Conservation (phyloP, 2,797 vertebrate species). For the Tauraco hartlaubi region DNA sequence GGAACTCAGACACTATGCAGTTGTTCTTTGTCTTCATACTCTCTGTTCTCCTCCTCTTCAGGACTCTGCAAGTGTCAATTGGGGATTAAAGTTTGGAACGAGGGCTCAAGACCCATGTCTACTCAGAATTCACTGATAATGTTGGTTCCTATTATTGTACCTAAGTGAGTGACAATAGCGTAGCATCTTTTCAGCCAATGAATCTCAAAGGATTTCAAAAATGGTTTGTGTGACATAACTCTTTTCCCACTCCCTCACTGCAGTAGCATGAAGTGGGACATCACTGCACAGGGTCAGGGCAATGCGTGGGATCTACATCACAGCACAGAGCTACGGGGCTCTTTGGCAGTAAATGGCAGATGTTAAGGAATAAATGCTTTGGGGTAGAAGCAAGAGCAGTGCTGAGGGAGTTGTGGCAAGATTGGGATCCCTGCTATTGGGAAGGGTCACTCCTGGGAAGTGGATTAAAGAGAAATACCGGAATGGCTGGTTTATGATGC, state of each 20-base stretch:
- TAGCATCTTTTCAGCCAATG: neutral
- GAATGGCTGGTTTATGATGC: neutral
- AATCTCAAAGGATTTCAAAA: neutral
- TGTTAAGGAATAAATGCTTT: neutral
- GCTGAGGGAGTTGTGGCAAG: neutral
- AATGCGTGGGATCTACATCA: neutral
- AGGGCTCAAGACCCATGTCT: neutral
- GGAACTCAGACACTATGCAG: neutral
- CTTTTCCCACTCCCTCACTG: neutral
- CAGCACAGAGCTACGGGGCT: neutral
- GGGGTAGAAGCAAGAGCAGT: neutral
- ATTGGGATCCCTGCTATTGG: neutral
- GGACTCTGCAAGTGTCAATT: rapidly evolving
- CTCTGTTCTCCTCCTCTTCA: neutral
- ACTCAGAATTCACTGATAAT: neutral
- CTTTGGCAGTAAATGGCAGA: neutral
- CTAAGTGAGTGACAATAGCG: neutral
- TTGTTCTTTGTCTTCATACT: neutral
- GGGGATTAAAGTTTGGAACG: neutral
- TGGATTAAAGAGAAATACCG: neutral
- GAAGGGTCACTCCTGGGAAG: neutral
- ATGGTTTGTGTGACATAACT: rapidly evolving
- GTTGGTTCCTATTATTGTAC: neutral
- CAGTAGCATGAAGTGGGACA: neutral
- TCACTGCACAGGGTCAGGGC: neutral